Evolutionary conservation across 2,888 invertebrate species (phyloP), one percentile per base, ranked within the genome.

Genomic region (Stenichneumon culpator): DNA sequence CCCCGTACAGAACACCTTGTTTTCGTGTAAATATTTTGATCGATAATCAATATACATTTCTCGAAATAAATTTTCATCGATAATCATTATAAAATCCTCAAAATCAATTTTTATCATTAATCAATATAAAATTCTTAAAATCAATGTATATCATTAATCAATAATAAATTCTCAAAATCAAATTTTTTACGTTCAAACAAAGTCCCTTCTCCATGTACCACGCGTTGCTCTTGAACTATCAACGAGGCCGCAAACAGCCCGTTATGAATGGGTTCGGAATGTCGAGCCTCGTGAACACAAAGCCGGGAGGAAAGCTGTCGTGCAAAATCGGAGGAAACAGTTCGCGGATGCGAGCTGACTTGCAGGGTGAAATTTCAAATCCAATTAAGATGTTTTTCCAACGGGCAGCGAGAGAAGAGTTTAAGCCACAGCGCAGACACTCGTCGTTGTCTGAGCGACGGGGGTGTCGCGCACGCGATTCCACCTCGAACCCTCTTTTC

Each of bases 371-470:
- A 63, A 63, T 63, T 63, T 63, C 83, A 89, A 88, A 90, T 92
- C 91, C 91, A 92, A 92, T 92, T 92, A 92, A 92, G 92, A 92
- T 91, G 91, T 91, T 92, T 91, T 90, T 91, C 80, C 84, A 73
- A 68, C 69, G 36, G 47, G 19, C 60, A 52, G 32, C 50, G 50
- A 67, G 52, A 63, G 63, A 63, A 32, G 63, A 63, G 32, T 63
- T 63, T 63, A 32, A 57, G 63, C 36, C 72, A 54, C 44, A 28
- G 73, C 47, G 47, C 25, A 25, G 39, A 44, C 44, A 28, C 47
- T 19, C 74, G 74, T 63, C 63, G 63, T 28, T 69, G 67, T 67
- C 57, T 83, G 14, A 47, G 14, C n/a, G 28, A 72, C 50, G 32
- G 47, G 54, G 54, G 67, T 77, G 19, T 67, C 65, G 14, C 47